phyloP scores from a whole-genome alignment of 2,797 vertebrate species.

The Tinamus major region DNA sequence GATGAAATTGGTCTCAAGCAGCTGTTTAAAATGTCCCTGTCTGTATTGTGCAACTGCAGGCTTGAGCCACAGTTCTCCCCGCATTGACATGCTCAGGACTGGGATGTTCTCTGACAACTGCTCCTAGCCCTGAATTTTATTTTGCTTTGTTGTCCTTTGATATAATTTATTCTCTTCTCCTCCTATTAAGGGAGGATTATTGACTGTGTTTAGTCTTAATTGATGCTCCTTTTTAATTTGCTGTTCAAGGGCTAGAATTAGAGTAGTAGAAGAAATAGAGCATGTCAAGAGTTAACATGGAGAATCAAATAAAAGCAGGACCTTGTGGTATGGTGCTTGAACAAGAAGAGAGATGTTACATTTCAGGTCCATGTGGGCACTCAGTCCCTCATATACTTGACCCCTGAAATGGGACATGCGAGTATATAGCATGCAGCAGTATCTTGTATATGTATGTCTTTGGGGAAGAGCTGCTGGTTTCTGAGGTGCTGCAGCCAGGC shows the following conservation, averaged over 20 bases:
- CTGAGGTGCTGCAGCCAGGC: not conserved
- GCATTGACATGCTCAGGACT: not conserved
- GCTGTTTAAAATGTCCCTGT: not conserved
- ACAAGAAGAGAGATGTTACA: not conserved
- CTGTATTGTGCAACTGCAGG: not conserved
- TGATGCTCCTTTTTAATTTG: slow-evolving; percentile 35
- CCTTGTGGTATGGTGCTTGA: fast-evolving
- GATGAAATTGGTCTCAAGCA: not conserved
- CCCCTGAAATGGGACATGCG: not conserved
- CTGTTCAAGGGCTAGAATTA: not conserved
- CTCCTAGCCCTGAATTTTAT: not conserved
- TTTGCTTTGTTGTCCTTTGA: fast-evolving
- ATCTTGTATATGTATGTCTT: not conserved
- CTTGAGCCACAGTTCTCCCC: not conserved
- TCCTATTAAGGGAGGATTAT: not conserved
- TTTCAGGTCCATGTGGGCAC: not conserved
- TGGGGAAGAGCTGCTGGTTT: not conserved
- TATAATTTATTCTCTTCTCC: not conserved
- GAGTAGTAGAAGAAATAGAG: not conserved
- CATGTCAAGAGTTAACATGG: fast-evolving
- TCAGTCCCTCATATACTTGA: slow-evolving; percentile 4
- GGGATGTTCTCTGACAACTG: not conserved
- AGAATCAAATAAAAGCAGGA: fast-evolving
- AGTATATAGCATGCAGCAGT: not conserved
- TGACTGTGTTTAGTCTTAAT: slow-evolving; percentile 16